These are phyloP conservation scores for Sepiola atlantica DNA, from an alignment of 2,888 invertebrate genomes.

Conservation along the genomic window DNA sequence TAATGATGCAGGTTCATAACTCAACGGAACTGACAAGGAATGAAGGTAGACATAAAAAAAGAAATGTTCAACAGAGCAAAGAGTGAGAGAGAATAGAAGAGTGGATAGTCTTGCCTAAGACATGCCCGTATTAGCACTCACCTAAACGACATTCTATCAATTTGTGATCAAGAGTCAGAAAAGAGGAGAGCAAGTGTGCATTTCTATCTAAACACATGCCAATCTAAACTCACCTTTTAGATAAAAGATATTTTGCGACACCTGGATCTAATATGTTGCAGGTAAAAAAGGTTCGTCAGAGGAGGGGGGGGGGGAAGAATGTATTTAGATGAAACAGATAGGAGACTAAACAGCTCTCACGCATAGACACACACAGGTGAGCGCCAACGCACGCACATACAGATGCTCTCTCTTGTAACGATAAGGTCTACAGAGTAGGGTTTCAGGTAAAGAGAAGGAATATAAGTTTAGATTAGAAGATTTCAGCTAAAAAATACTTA, in stretches of 20 bases:
- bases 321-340: neutral
- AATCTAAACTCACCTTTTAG: neutral
- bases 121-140: neutral
- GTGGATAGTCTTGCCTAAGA: neutral
- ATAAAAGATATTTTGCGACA: neutral
- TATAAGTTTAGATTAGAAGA: neutral
- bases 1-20: neutral
- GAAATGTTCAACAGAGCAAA: neutral
- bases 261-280: conserved; percentile 21
- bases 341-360: neutral
- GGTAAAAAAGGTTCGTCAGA: neutral
- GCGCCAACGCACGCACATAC: neutral
- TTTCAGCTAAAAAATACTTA: conserved; percentile 32
- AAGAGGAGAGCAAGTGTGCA: neutral
- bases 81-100: neutral
- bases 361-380: neutral
- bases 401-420: neutral
- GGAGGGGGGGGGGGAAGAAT: neutral
- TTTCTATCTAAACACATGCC: conserved; percentile 23
- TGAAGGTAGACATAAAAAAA: neutral
- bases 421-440: neutral
- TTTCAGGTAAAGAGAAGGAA: neutral
- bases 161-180: neutral
- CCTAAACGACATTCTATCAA: neutral
- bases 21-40: neutral